phyloP scores from a whole-genome alignment of 2,113 vertebrate genomes.

The Microcebus jonahi region DNA sequence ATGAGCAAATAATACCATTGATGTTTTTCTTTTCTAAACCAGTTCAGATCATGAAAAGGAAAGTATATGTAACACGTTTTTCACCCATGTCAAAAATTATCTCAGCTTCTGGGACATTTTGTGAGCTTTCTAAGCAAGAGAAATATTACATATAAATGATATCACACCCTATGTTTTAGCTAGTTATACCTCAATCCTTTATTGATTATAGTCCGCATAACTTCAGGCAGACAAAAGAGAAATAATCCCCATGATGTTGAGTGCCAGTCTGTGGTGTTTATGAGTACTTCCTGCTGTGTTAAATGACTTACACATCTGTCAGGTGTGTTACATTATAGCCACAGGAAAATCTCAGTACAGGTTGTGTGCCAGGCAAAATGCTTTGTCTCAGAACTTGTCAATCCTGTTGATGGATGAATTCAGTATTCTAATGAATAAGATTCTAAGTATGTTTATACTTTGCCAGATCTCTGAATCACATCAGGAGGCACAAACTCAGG shows the following conservation, averaged over 20 bases:
- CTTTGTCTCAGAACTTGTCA: conserved; percentile 84
- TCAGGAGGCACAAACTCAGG: conserved; percentile 81
- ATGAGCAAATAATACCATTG: conserved; percentile 61
- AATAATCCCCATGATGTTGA: conserved; percentile 72
- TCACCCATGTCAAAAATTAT: conserved; percentile 65
- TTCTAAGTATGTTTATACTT: conserved; percentile 84
- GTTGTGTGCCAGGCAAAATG: conserved; percentile 78
- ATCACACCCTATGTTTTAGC: conserved; percentile 69
- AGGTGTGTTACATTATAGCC: conserved; percentile 82
- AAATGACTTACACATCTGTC: conserved; percentile 86
- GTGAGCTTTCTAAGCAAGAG: conserved; percentile 19
- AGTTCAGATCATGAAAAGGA: conserved; percentile 63
- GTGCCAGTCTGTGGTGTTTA: conserved; percentile 76
- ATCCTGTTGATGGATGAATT: conserved; percentile 82
- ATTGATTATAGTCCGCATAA: conserved; percentile 59
- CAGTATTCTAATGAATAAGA: conserved; percentile 85
- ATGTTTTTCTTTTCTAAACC: conserved; percentile 74
- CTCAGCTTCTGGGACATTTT: conserved; percentile 67
- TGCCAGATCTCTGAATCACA: conserved; percentile 80
- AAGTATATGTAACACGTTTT: conserved; percentile 57
- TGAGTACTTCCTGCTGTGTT: conserved; percentile 79
- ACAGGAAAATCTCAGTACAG: conserved; percentile 80
- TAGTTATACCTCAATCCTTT: conserved; percentile 67
- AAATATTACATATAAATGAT: conserved; percentile 62
- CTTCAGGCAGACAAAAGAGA: conserved; percentile 77